Evolutionary conservation across 2,797 vertebrate species (phyloP).

Genomic region (Erethizon dorsatum): DNA sequence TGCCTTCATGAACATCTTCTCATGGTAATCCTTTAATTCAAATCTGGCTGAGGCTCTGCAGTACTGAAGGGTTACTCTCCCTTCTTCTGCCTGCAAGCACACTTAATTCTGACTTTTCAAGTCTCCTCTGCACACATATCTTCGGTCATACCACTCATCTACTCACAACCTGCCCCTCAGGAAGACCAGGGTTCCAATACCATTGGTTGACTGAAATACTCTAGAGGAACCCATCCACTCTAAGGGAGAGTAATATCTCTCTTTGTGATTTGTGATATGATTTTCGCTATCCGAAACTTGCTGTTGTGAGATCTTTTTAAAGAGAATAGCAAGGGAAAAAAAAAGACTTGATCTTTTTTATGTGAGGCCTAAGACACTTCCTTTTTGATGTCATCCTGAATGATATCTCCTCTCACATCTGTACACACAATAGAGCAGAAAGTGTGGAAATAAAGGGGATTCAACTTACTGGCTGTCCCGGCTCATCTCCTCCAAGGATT

Average conservation of each 20-base stretch:
- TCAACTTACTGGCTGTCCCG: conserved; percentile 98
- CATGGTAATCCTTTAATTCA: neutral
- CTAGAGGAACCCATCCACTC: neutral
- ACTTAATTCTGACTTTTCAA: neutral
- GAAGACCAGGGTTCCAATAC: conserved; percentile 36
- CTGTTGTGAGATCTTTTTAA: conserved; percentile 53
- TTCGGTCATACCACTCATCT: neutral
- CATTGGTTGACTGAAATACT: conserved; percentile 73
- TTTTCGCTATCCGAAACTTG: conserved; percentile 43
- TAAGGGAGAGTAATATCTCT: conserved; percentile 32
- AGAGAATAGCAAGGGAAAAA: conserved; percentile 49
- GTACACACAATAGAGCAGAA: conserved; percentile 38
- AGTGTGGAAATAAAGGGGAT: conserved; percentile 67
- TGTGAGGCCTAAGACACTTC: conserved; percentile 9
- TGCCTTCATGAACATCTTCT: conserved; percentile 2
- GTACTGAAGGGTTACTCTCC: neutral
- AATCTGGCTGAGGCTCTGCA: neutral
- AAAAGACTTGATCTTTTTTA: conserved; percentile 49
- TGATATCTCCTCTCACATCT: conserved; percentile 62
- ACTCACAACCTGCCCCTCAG: neutral
- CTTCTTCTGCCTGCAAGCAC: neutral
- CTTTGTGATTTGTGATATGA: conserved; percentile 61
- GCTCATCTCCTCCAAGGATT: conserved; percentile 98
- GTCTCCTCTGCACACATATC: neutral
- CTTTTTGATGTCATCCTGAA: neutral